Evolutionary conservation across 2,113 vertebrate species (phyloP).

Genomic region (Morphnarchus princeps): DNA sequence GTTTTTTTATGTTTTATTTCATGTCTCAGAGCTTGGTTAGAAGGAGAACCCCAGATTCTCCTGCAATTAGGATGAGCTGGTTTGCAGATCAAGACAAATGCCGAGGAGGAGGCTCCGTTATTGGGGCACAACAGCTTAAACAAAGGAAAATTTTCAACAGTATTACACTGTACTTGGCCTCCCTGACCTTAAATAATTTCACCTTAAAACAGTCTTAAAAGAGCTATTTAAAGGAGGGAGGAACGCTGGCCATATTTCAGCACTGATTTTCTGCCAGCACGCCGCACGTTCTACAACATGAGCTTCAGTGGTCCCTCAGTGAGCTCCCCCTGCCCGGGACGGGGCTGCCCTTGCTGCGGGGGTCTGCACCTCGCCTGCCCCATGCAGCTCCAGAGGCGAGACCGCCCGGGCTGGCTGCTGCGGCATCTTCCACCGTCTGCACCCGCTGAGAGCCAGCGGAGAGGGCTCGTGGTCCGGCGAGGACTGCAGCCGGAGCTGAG

Average conservation of each 20-base stretch:
- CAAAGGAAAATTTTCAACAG: background rate
- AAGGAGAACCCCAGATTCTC: background rate
- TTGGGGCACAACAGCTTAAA: background rate
- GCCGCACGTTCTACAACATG: background rate
- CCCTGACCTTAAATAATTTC: conserved; percentile 49
- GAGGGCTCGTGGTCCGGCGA: background rate
- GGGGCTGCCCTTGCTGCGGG: rapidly evolving
- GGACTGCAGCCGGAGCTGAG: rapidly evolving
- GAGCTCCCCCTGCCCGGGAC: background rate
- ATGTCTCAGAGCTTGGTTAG: background rate
- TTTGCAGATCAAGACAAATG: background rate
- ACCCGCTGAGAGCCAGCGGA: background rate
- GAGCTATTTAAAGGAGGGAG: conserved; percentile 2
- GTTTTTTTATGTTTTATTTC: background rate
- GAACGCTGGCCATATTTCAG: conserved; percentile 5
- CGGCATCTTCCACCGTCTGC: rapidly evolving
- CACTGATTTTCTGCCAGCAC: conserved; percentile 53
- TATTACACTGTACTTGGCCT: conserved; percentile 3
- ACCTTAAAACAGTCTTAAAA: conserved; percentile 46
- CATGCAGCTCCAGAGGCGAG: rapidly evolving
- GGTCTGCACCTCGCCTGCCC: background rate
- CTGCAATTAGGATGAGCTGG: background rate
- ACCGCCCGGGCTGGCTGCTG: background rate
- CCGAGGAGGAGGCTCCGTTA: rapidly evolving
- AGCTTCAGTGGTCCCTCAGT: background rate